Conservation (phyloP, 2,888 invertebrate species). For the Chalcis sispes region DNA sequence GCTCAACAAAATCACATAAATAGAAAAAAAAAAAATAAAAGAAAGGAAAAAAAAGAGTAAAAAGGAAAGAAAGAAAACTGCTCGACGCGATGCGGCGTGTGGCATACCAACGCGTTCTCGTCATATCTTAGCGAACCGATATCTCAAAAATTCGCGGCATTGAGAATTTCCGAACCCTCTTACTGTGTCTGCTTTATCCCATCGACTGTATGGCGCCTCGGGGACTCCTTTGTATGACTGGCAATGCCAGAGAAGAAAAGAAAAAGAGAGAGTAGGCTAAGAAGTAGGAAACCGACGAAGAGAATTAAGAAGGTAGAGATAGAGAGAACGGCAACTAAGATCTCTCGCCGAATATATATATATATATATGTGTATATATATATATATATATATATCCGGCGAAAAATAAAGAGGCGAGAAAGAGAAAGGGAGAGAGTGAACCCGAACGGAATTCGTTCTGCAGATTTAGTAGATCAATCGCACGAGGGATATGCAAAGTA, state of each 20-base stretch:
- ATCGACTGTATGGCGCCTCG: conserved; percentile 9
- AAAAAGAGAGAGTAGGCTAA: neutral
- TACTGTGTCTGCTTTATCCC: conserved; percentile 20
- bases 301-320: conserved; percentile 40
- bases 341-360: neutral
- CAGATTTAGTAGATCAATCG: conserved; percentile 67
- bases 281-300: conserved; percentile 35
- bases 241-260: too few relatives aligned
- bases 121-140: neutral
- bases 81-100: neutral
- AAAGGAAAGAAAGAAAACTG: neutral
- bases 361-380: neutral
- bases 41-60: neutral
- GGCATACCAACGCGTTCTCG: neutral
- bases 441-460: conserved; percentile 54
- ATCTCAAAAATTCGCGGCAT: conserved; percentile 40
- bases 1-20: too few relatives aligned
- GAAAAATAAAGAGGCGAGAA: too few relatives aligned
- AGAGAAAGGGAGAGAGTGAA: neutral
- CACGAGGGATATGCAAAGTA: conserved; percentile 64
- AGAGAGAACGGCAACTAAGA: conserved; percentile 5
- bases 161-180: conserved; percentile 45
- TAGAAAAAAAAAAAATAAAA: too few relatives aligned
- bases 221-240: conserved; percentile 41
- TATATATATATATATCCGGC: too few relatives aligned